These are phyloP conservation scores for Diabrotica balteata DNA, from an alignment of 2,888 invertebrate genomes.

Conservation along the genomic window DNA sequence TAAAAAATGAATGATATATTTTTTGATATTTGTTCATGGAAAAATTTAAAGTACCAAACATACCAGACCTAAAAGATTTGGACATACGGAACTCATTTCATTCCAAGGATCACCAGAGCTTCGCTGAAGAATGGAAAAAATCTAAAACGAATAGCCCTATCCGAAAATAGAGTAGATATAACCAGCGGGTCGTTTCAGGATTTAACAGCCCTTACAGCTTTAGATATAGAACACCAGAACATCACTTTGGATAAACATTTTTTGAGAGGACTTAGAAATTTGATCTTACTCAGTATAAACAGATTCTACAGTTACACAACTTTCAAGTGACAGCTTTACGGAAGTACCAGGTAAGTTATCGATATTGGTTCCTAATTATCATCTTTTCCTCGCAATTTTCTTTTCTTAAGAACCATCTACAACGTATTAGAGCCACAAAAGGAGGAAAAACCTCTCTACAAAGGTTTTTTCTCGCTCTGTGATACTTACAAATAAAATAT, in stretches of 20 bases:
- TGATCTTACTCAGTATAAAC: not conserved
- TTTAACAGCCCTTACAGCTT: not conserved
- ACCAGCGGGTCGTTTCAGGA: slow-evolving; percentile 2
- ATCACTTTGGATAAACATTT: slow-evolving; percentile 1
- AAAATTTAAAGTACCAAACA: slow-evolving; percentile 2
- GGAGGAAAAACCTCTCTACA: too few relatives aligned
- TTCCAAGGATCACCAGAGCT: slow-evolving; percentile 1
- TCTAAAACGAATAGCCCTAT: not conserved
- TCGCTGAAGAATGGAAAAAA: slow-evolving; percentile 5
- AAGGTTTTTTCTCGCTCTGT: too few relatives aligned
- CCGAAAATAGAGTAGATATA: slow-evolving; percentile 7
- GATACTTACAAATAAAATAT: too few relatives aligned
- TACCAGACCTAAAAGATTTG: slow-evolving; percentile 10
- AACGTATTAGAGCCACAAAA: too few relatives aligned
- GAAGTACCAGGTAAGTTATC: slow-evolving; percentile 1
- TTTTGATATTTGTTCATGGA: slow-evolving; percentile 3
- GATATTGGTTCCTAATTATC: too few relatives aligned
- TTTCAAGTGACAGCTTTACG: slow-evolving; percentile 1
- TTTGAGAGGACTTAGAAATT: slow-evolving; percentile 4
- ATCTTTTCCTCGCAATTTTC: too few relatives aligned
- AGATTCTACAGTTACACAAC: not conserved
- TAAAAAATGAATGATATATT: not conserved
- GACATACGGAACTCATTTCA: slow-evolving; percentile 6
- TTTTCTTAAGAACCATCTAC: too few relatives aligned
- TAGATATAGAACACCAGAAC: slow-evolving; percentile 13